Conservation (phyloP, 1,140 invertebrate species). For the Papilio polytes region DNA sequence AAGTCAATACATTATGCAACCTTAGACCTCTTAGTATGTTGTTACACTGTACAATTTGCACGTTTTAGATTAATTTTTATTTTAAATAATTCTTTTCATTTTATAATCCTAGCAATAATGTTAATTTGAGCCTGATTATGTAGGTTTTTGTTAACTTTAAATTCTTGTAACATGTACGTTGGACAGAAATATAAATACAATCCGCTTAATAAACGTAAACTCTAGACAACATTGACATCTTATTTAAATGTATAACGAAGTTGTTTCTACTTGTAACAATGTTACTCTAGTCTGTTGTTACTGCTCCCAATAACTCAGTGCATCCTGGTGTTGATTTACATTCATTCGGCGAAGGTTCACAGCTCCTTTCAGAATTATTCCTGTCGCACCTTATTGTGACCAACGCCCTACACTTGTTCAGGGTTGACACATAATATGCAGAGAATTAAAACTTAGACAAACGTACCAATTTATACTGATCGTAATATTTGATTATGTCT, state of each 20-base stretch:
- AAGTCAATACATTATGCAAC: background rate
- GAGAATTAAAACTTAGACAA: background rate
- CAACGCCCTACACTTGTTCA: background rate
- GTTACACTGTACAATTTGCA: too few relatives aligned
- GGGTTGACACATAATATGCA: background rate
- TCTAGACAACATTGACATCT: too few relatives aligned
- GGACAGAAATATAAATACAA: too few relatives aligned
- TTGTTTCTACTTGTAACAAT: background rate
- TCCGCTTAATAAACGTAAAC: too few relatives aligned
- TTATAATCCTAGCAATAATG: too few relatives aligned
- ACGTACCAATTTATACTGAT: background rate
- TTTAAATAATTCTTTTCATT: too few relatives aligned
- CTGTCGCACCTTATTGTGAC: constrained; percentile 19
- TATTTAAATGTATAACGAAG: background rate
- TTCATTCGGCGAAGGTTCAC: constrained; percentile 14
- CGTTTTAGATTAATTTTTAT: too few relatives aligned
- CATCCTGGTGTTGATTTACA: constrained; percentile 22
- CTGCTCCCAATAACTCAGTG: constrained; percentile 3
- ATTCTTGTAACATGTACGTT: too few relatives aligned
- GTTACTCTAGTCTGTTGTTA: background rate
- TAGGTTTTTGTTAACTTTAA: too few relatives aligned
- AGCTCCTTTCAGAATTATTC: constrained; percentile 29
- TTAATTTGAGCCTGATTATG: too few relatives aligned
- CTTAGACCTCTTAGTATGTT: background rate
- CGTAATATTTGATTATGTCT: background rate